Conservation (phyloP, 2,888 invertebrate genomes). For the Drosophila anomalipes region DNA sequence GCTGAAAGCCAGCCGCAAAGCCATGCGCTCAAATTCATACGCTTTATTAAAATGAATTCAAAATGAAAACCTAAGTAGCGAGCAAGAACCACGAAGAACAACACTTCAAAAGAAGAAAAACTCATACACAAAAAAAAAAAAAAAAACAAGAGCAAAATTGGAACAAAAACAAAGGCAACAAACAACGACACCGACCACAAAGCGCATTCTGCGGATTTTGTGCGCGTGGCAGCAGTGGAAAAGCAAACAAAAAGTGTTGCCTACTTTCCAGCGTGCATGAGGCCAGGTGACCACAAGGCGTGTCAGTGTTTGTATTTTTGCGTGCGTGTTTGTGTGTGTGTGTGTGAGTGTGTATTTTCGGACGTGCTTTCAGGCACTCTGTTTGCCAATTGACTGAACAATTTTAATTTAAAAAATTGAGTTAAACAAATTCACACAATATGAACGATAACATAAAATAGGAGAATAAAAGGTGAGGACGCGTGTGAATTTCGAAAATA, state of each 20-base stretch:
- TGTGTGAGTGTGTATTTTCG: slow-evolving; percentile 22
- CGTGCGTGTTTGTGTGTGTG: slow-evolving; percentile 10
- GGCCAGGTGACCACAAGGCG: slow-evolving; percentile 67
- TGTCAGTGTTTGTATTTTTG: slow-evolving; percentile 21
- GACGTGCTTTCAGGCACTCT: slow-evolving; percentile 32
- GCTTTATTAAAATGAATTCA: slow-evolving; percentile 79
- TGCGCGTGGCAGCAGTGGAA: slow-evolving; percentile 22
- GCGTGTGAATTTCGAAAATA: slow-evolving; percentile 6
- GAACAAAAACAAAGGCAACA: slow-evolving; percentile 11
- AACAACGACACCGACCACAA: slow-evolving; percentile 47
- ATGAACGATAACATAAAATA: not conserved
- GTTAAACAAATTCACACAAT: slow-evolving; percentile 31
- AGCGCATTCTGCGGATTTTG: slow-evolving; percentile 59
- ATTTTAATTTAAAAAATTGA: slow-evolving; percentile 68
- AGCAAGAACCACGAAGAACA: slow-evolving; percentile 1
- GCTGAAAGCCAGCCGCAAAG: slow-evolving; percentile 63
- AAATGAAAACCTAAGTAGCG: slow-evolving; percentile 53
- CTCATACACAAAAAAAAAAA: not conserved
- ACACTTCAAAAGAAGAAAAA: slow-evolving; percentile 35
- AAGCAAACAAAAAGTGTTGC: slow-evolving; percentile 54
- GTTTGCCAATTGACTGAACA: slow-evolving; percentile 64
- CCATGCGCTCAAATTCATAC: slow-evolving; percentile 70
- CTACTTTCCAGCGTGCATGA: slow-evolving; percentile 57
- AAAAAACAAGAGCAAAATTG: slow-evolving; percentile 6
- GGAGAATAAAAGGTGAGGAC: slow-evolving; percentile 1